A percentile compares a stretch with the other conserved stretches of the same genome.
Evolutionary conservation across 2,797 vertebrate genomes (phyloP).

Genomic region (Champsocephalus gunnari): DNA sequence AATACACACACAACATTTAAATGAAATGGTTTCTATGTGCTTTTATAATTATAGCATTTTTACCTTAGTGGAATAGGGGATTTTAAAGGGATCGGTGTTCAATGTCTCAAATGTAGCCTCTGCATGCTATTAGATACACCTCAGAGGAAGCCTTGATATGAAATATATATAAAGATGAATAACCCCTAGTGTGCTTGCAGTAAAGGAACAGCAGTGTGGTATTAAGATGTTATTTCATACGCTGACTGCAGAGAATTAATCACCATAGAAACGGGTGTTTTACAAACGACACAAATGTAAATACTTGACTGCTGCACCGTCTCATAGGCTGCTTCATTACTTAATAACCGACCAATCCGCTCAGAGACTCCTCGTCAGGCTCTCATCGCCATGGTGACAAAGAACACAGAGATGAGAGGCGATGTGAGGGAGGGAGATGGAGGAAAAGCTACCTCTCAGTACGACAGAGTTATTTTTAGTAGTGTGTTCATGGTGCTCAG

Average conservation of each 20-base stretch:
- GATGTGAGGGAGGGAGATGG: slow-evolving; percentile 25
- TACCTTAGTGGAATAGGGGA: neutral
- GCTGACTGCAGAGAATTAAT: neutral
- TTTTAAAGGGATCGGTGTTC: too few relatives aligned
- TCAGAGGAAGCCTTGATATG: too few relatives aligned
- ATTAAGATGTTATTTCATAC: neutral
- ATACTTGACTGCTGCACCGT: slow-evolving; percentile 1
- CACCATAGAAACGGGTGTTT: slow-evolving; percentile 5
- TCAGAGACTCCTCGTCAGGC: slow-evolving; percentile 15
- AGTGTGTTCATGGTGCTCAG: slow-evolving; percentile 43
- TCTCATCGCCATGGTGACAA: slow-evolving; percentile 54
- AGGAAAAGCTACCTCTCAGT: slow-evolving; percentile 35
- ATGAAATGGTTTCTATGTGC: neutral
- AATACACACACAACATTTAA: neutral
- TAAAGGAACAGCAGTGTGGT: neutral
- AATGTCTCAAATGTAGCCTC: too few relatives aligned
- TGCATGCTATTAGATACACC: too few relatives aligned
- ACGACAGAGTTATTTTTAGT: slow-evolving; percentile 70
- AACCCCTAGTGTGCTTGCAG: neutral
- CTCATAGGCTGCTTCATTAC: slow-evolving; percentile 30
- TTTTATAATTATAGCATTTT: slow-evolving; percentile 9
- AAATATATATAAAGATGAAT: too few relatives aligned
- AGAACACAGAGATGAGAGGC: slow-evolving; percentile 43
- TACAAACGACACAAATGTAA: slow-evolving; percentile 3
- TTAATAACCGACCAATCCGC: slow-evolving; percentile 45